phyloP scores from a whole-genome alignment of 2,888 invertebrate species.

The Pilophorus perplexus region DNA sequence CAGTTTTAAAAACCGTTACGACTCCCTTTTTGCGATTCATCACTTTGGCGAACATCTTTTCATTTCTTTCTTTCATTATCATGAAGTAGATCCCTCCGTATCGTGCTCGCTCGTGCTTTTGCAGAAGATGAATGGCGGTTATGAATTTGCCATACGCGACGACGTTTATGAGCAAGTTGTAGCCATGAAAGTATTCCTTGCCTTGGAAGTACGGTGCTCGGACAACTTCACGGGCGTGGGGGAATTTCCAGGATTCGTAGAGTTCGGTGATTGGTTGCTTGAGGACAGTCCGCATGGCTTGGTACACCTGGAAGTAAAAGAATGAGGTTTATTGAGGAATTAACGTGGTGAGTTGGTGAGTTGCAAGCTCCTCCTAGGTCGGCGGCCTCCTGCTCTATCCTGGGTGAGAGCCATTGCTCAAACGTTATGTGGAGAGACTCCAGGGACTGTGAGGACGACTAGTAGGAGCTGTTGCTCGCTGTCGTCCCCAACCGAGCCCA shows the following conservation, averaged over 20 bases:
- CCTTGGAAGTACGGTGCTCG: slow-evolving; percentile 20
- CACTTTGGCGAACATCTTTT: slow-evolving; percentile 19
- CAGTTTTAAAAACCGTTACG: slow-evolving; percentile 1
- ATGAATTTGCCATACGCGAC: slow-evolving; percentile 24
- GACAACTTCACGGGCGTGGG: slow-evolving; percentile 19
- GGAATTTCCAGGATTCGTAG: slow-evolving; percentile 32
- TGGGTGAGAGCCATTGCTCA: too few species aligned
- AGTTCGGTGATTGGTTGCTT: slow-evolving; percentile 20
- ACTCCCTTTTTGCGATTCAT: slow-evolving; percentile 25
- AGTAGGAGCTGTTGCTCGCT: too few species aligned
- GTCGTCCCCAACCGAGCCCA: too few species aligned
- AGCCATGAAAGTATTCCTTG: slow-evolving; percentile 22
- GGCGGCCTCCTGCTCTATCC: too few species aligned
- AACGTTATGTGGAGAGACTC: too few species aligned
- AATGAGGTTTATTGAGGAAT: too few species aligned
- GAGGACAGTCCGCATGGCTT: slow-evolving; percentile 12
- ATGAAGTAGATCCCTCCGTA: slow-evolving; percentile 16
- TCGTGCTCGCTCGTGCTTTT: slow-evolving; percentile 35
- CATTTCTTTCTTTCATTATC: slow-evolving; percentile 21
- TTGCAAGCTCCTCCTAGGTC: too few species aligned
- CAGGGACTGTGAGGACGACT: too few species aligned
- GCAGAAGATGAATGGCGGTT: slow-evolving; percentile 8
- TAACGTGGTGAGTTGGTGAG: too few species aligned
- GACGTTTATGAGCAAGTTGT: slow-evolving; percentile 8
- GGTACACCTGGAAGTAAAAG: slow-evolving; percentile 17